These are phyloP conservation scores for Gadopsis bispinosus DNA, from an alignment of 2,797 vertebrate species.

Conservation along the genomic window DNA sequence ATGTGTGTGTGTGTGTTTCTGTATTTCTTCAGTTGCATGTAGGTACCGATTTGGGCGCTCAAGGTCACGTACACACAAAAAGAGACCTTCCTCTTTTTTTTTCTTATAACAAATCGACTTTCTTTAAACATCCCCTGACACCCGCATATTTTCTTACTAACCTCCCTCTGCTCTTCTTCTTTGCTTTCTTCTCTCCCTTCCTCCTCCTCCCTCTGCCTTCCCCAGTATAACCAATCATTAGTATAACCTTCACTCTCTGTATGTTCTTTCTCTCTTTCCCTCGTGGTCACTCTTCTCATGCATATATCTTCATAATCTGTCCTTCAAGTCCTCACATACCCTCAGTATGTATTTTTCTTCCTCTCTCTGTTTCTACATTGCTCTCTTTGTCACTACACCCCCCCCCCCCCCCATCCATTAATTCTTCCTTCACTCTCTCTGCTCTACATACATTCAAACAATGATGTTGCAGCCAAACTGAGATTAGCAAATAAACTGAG, in stretches of 20 bases:
- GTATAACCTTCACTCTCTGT: conserved; percentile 66
- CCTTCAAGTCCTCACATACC: conserved; percentile 56
- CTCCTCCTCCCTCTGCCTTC: conserved; percentile 9
- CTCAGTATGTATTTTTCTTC: conserved; percentile 29
- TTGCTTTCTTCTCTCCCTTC: conserved; percentile 36
- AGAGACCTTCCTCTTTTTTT: conserved; percentile 23
- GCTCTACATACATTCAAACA: not conserved
- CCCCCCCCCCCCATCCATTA: not conserved
- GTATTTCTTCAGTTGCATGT: conserved; percentile 32
- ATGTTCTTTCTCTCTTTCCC: conserved; percentile 41
- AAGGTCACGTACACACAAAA: conserved; percentile 48
- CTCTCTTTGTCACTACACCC: not conserved
- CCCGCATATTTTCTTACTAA: conserved; percentile 20
- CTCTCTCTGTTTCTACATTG: not conserved
- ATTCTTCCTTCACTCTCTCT: not conserved
- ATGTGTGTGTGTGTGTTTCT: conserved; percentile 22
- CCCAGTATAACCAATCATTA: conserved; percentile 57
- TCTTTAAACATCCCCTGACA: conserved; percentile 58
- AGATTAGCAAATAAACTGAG: conserved; percentile 1
- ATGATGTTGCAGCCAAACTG: not conserved
- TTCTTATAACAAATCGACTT: conserved; percentile 37
- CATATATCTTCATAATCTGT: conserved; percentile 64
- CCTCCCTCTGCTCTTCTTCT: conserved; percentile 23
- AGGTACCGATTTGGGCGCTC: conserved; percentile 38
- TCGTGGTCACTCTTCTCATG: conserved; percentile 41